phyloP scores from a whole-genome alignment of 1,140 invertebrate genomes.

The Solen grandis region DNA sequence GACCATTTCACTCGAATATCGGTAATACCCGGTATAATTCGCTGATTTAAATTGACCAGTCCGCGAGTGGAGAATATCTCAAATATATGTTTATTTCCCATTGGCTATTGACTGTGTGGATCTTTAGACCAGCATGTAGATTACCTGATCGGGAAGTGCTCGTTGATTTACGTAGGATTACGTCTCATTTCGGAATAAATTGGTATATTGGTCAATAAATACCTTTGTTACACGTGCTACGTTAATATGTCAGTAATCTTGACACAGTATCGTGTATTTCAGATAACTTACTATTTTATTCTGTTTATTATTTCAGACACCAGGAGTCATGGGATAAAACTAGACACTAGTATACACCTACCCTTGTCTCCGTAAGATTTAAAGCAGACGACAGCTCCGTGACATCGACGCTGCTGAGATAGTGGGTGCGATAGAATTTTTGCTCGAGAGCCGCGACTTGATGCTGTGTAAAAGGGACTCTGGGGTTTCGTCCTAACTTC shows the following conservation, averaged over 20 bases:
- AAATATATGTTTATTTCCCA: no score
- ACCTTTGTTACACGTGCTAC: no score
- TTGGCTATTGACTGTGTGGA: no score
- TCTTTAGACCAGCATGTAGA: not conserved
- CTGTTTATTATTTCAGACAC: no score
- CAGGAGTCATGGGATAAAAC: not conserved
- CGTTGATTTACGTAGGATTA: no score
- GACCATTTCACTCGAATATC: no score
- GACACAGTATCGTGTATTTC: not conserved
- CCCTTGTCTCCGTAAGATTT: slow-evolving; percentile 85
- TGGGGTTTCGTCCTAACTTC: slow-evolving; percentile 83
- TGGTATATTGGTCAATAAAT: not conserved
- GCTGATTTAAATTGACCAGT: no score
- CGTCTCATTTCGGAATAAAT: no score
- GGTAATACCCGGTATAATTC: no score
- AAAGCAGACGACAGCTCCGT: slow-evolving; percentile 83
- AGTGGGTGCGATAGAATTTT: slow-evolving; percentile 84
- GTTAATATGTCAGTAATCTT: no score
- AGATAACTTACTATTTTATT: not conserved
- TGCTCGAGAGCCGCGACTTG: slow-evolving; percentile 84
- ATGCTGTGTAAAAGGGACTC: slow-evolving; percentile 85
- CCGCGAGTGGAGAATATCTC: no score
- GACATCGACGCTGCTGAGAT: slow-evolving; percentile 85
- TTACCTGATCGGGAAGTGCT: no score
- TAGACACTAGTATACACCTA: slow-evolving; percentile 74